phyloP scores from a whole-genome alignment of 1,140 invertebrate genomes.

The Stegodyphus dumicola region DNA sequence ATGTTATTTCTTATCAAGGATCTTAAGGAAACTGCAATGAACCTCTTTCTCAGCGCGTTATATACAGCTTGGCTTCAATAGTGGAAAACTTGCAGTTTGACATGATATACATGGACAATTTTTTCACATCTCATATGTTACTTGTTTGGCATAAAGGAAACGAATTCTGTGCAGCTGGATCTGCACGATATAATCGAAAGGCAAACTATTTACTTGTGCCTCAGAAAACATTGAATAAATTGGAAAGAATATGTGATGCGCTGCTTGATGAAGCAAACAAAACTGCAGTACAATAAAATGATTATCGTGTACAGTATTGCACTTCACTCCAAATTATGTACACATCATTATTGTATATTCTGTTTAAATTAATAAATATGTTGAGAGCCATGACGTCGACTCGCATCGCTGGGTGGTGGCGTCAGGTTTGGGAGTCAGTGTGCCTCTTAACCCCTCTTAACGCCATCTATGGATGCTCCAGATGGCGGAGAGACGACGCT shows the following conservation, averaged over 20 bases:
- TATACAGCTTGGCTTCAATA: background rate
- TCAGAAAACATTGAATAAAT: conserved; percentile 16
- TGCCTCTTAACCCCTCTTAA: too few relatives aligned
- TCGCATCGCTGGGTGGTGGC: too few relatives aligned
- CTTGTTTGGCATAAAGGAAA: background rate
- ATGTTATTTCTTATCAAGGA: conserved; percentile 15
- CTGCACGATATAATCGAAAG: conserved; percentile 3
- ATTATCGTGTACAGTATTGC: background rate
- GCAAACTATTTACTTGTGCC: background rate
- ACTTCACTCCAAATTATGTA: too few relatives aligned
- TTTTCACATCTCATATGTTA: conserved; percentile 17
- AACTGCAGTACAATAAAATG: background rate
- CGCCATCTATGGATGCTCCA: too few relatives aligned
- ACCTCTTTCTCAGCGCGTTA: conserved; percentile 8
- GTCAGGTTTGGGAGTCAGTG: too few relatives aligned
- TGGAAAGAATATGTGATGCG: background rate
- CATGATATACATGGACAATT: conserved; percentile 13
- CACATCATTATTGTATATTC: too few relatives aligned
- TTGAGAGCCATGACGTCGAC: too few relatives aligned
- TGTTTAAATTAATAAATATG: too few relatives aligned
- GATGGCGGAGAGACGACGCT: too few relatives aligned
- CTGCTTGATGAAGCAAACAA: background rate
- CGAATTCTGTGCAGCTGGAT: conserved; percentile 2
- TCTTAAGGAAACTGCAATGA: background rate
- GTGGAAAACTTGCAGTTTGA: background rate